These are phyloP conservation scores for Threskiornis aethiopicus DNA, from an alignment of 2,797 vertebrate species.

Conservation along the genomic window DNA sequence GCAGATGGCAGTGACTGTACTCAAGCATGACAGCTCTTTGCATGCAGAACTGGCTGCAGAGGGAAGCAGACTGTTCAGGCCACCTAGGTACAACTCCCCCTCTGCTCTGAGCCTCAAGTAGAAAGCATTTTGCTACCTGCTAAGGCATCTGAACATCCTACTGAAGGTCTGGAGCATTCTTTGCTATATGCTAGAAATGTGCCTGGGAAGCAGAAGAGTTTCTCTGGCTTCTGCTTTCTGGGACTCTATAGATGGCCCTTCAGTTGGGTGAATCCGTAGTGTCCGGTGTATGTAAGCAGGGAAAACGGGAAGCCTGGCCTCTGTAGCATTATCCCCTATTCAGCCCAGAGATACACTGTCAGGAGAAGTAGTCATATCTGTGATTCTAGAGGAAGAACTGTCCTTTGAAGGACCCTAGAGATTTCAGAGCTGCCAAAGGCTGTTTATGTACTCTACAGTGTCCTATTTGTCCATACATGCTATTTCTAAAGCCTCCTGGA, in stretches of 20 bases:
- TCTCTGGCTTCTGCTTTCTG: not conserved
- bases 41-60: not conserved
- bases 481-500: not conserved
- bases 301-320: not conserved
- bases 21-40: not conserved
- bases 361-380: not conserved
- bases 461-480: not conserved
- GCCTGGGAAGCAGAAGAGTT: not conserved
- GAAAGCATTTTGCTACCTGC: not conserved
- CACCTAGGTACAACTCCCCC: not conserved
- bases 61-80: not conserved
- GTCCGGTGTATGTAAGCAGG: not conserved
- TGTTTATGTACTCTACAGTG: not conserved
- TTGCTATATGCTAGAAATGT: not conserved
- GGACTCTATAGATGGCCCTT: not conserved
- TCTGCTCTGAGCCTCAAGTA: not conserved
- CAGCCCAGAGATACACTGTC: not conserved
- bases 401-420: not conserved
- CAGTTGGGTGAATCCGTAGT: not conserved
- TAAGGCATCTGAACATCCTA: not conserved
- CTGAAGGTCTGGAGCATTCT: not conserved
- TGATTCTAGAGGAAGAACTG: not conserved
- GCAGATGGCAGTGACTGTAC: conserved; percentile 26
- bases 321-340: not conserved
- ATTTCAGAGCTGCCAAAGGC: not conserved